phyloP scores from a whole-genome alignment of 2,797 vertebrate species.

The Ceryle rudis region DNA sequence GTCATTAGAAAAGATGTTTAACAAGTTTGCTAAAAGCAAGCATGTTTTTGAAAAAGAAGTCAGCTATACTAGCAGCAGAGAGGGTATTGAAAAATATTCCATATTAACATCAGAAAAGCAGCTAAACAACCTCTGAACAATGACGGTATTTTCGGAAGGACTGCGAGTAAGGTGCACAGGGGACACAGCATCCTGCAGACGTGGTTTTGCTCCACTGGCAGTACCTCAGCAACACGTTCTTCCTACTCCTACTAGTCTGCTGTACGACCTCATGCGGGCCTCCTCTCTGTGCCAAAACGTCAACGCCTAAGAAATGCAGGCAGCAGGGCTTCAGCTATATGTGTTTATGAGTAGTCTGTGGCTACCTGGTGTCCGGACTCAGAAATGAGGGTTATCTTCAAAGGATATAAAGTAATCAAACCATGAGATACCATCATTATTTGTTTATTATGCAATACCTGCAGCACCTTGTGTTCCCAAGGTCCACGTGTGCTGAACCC shows the following conservation, averaged over 20 bases:
- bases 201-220: not conserved
- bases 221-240: not conserved
- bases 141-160: not conserved
- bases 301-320: not conserved
- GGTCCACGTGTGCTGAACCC: not conserved
- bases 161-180: not conserved
- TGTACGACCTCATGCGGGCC: too few species aligned
- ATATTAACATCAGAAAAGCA: not conserved
- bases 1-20: not conserved
- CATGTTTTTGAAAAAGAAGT: not conserved
- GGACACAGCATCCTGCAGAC: not conserved
- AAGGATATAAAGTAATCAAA: not conserved
- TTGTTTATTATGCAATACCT: not conserved
- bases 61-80: not conserved
- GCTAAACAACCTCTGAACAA: not conserved
- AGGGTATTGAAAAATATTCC: not conserved
- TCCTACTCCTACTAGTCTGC: not conserved
- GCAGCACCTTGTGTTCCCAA: not conserved
- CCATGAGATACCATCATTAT: not conserved
- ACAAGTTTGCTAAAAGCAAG: not conserved
- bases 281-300: not conserved
- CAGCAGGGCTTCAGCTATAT: fast-evolving
- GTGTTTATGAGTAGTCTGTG: fast-evolving
- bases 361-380: not conserved
- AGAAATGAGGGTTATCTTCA: not conserved